phyloP scores from a whole-genome alignment of 2,797 vertebrate genomes.

The Percopsis omiscomaycus region DNA sequence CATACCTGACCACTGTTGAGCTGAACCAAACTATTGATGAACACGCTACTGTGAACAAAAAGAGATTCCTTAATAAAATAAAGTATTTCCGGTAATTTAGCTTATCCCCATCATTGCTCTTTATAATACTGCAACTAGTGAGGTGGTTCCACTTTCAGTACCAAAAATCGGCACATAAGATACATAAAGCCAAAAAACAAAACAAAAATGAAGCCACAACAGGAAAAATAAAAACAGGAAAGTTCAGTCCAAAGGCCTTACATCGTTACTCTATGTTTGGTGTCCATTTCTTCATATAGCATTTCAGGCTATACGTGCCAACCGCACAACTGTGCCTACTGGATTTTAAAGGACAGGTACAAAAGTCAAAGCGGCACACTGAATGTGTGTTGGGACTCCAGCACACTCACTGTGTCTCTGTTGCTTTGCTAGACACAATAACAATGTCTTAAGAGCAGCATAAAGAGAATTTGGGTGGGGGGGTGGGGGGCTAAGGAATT shows the following conservation, averaged over 20 bases:
- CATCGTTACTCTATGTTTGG: slow-evolving; percentile 11
- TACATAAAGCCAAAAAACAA: slow-evolving; percentile 25
- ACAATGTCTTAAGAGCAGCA: slow-evolving; percentile 20
- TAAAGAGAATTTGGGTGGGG: slow-evolving; percentile 22
- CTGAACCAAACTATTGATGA: slow-evolving; percentile 12
- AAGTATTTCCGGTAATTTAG: not conserved
- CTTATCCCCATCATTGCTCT: slow-evolving; percentile 27
- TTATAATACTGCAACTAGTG: slow-evolving; percentile 59
- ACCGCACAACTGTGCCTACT: slow-evolving; percentile 25
- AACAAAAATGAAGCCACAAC: slow-evolving; percentile 2
- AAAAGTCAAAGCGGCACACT: slow-evolving; percentile 26
- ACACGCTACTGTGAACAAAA: not conserved
- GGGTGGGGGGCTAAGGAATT: slow-evolving; percentile 54
- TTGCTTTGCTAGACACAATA: not conserved
- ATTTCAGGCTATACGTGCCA: slow-evolving; percentile 1
- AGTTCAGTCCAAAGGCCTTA: slow-evolving; percentile 20
- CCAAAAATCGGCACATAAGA: slow-evolving; percentile 37
- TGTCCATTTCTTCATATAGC: slow-evolving; percentile 11
- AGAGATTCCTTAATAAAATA: not conserved
- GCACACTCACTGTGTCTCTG: not conserved
- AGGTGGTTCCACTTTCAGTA: slow-evolving; percentile 38
- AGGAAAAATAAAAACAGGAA: not conserved
- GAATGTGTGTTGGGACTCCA: slow-evolving; percentile 28
- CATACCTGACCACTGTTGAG: slow-evolving; percentile 16
- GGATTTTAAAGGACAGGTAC: slow-evolving; percentile 18